Base-by-base conservation (phyloP, 2,113 vertebrate genomes). In the Melanotaenia duboulayi region DNA sequence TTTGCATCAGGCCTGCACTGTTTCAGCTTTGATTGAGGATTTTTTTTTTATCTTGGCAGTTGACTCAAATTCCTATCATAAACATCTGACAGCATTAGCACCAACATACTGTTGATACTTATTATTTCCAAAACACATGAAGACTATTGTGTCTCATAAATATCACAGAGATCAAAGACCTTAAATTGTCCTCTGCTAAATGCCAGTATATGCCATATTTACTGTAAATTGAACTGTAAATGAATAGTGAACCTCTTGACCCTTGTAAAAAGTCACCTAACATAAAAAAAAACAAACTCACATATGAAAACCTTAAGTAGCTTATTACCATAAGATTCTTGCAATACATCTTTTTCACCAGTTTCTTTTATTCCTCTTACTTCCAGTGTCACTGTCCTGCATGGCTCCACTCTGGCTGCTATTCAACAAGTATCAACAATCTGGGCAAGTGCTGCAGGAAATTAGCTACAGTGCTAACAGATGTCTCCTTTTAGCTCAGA, bases 381-480 rank as follows among this genome's bases (percentile, higher is more conserved):
- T 49, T 42, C 39, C 22, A n/a, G 13, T 37, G 28, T 57, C 22
- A 35, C 14, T 12, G 16, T 12, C n/a, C 25, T 64, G n/a, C 35
- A 14, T 17, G 44, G 62, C 61, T 58, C 17, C 42, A 54, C 49
- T 49, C 20, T 69, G 65, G 50, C 9, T 14, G 35, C 23, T 11
- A 32, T 58, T 83, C 71, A 71, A 40, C 57, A n/a, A 67, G 65
- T 62, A 75, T 70, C 73, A 82, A 78, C 77, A 88, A 75, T 76
- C 73, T 76, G 74, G 67, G 63, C 67, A 35, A 85, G 61, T 61
- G 79, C 60, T 72, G 12, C 40, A 74, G 81, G 68, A 87, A 86
- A 89, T 87, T 87, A 87, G 85, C 84, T 71, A 84, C 85, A 84
- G 78, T 79, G 78, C 74, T 78, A 88, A 90, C 91, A 92, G 91